Percentiles rank a stretch among this genome's conserved stretches.
phyloP scores from a whole-genome alignment of 2,888 invertebrate species.

The Macrosoma leucophasiata region DNA sequence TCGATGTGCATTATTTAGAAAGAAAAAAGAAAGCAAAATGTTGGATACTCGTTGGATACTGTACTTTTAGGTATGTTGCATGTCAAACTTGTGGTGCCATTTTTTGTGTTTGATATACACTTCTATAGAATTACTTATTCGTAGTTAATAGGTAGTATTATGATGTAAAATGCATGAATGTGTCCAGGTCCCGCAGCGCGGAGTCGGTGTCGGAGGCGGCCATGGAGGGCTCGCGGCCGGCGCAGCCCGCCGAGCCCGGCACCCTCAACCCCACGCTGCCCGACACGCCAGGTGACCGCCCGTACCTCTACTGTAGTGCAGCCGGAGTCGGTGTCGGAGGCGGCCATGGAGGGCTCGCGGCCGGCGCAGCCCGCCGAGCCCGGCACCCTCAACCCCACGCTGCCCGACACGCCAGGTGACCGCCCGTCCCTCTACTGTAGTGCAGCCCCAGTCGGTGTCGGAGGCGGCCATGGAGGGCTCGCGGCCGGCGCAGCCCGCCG shows the following conservation, averaged over 20 bases:
- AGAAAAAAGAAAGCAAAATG: no score
- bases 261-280: slow-evolving; percentile 93
- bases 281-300: slow-evolving; percentile 86
- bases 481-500: slow-evolving; percentile 88
- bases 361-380: slow-evolving; percentile 92
- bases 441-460: slow-evolving; percentile 73
- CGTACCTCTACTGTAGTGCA: no score
- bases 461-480: slow-evolving; percentile 88
- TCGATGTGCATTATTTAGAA: no score
- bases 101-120: slow-evolving; percentile 2
- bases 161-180: no score
- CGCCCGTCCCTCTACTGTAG: no score
- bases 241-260: slow-evolving; percentile 92
- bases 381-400: slow-evolving; percentile 91
- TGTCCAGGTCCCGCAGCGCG: slow-evolving; percentile 53
- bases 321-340: slow-evolving; percentile 77
- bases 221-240: slow-evolving; percentile 90
- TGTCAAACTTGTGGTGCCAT: no score
- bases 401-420: slow-evolving; percentile 91
- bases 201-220: slow-evolving; percentile 78
- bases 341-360: slow-evolving; percentile 86
- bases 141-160: no score
- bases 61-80: no score
- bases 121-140: no score
- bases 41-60: no score